Percentiles rank a stretch among this genome's conserved stretches.
phyloP scores from a whole-genome alignment of 2,113 vertebrate species.

The Menura novaehollandiae region DNA sequence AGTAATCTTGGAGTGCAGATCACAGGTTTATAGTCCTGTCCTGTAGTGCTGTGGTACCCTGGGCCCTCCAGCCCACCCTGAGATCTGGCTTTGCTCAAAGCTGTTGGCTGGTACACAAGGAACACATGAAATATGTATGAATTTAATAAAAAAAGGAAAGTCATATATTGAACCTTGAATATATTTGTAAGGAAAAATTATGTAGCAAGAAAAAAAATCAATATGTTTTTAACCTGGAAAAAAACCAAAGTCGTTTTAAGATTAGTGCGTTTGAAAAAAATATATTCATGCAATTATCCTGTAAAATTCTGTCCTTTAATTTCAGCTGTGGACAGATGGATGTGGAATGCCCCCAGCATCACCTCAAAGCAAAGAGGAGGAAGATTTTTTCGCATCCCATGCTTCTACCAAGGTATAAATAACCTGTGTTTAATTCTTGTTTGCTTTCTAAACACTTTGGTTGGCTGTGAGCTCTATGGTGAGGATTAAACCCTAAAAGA shows the following conservation, averaged over 20 bases:
- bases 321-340: constrained; percentile 89
- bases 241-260: not conserved
- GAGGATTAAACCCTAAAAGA: not conserved
- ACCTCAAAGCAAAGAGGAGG: constrained; percentile 81
- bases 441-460: not conserved
- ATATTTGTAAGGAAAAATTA: not conserved
- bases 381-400: constrained; percentile 91
- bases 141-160: not conserved
- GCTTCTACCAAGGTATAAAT: constrained; percentile 63
- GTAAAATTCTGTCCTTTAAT: not conserved
- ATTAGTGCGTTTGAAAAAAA: not conserved
- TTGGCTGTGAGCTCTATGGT: not conserved
- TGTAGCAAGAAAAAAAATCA: not conserved
- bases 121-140: not conserved
- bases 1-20: not conserved
- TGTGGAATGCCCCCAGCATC: constrained; percentile 69
- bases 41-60: not conserved
- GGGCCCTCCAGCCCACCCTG: not conserved
- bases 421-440: not conserved
- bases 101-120: not conserved
- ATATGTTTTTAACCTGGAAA: not conserved
- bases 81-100: not conserved
- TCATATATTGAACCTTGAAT: not conserved
- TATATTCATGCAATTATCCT: not conserved
- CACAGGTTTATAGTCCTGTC: not conserved